Conservation (phyloP, 2,113 vertebrate species). For the Catagonus wagneri region DNA sequence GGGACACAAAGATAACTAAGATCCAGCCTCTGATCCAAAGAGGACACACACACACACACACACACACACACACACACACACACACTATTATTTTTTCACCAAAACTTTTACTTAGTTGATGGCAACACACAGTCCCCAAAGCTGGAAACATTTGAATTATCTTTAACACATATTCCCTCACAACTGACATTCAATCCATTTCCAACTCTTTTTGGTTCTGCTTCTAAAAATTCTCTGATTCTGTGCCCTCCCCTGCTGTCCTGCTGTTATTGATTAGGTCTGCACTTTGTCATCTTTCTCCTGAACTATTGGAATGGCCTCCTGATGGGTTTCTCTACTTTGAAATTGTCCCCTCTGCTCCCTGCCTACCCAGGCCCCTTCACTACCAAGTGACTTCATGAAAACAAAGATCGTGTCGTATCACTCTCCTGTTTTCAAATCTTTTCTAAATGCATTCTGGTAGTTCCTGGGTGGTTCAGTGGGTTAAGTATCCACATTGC, state of each 20-base stretch:
- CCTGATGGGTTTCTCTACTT: neutral
- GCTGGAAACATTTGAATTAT: neutral
- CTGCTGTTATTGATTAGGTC: neutral
- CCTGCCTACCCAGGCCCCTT: neutral
- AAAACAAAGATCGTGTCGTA: neutral
- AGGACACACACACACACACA: neutral
- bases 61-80: neutral
- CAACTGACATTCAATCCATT: neutral
- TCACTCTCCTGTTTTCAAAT: neutral
- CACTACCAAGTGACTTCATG: neutral
- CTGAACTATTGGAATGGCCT: neutral
- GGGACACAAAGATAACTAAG: constrained; percentile 22
- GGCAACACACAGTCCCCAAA: neutral
- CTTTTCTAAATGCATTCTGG: neutral
- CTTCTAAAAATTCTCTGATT: constrained; percentile 7
- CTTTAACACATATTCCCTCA: neutral
- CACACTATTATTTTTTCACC: neutral
- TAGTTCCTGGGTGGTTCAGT: too few species aligned
- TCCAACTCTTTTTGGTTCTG: neutral
- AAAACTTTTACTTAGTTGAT: constrained; percentile 12
- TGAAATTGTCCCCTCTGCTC: neutral
- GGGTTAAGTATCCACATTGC: too few species aligned
- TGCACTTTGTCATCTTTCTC: neutral
- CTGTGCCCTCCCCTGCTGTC: neutral
- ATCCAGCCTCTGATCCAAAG: neutral